Base-by-base conservation (phyloP, 2,797 vertebrate species). In the Lutjanus argentimaculatus region DNA sequence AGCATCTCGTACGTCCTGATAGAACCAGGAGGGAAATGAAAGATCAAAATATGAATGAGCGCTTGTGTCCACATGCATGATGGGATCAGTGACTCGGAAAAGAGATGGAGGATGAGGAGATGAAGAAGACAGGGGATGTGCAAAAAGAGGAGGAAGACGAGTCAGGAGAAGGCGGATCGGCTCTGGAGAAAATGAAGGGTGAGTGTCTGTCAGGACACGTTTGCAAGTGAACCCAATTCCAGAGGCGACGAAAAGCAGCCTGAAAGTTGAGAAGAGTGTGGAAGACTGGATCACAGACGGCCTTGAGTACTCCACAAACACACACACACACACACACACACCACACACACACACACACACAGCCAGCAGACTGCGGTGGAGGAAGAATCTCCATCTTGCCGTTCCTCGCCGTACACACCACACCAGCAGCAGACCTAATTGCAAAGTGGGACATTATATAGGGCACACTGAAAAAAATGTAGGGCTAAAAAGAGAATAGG, bases 381-480 rank as follows among this genome's bases (percentile, higher is more conserved):
- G 22, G 21, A 45, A 22, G 65, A 72, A 36, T 22, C 82, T 85
- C 75, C 79, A 22, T 53, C 67, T 45, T 45, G 62, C 76, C 14
- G 70, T 30, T 70, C 56, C 48, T 53, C 80, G 71, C 40, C 19
- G 3, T 52, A 45, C 80, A 65, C 82, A 67, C 46, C 82, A 63
- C 83, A 72, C 42, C 83, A 69, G 75, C 72, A 85, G 75, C 71
- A 89, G 91, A 91, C 93, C 91, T 90, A 57, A 86, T 91, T 93
- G 72, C 75, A 89, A 94, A 93, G 77, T 94, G 88, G 93, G 92
- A 88, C 93, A 94, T 84, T 89, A 93, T 87, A 64, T 94, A 91
- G 92, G 92, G 15, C 93, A 83, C 8, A 4, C 13, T 61, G 66
- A 58, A 83, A 90, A 91, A 88, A 52, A 13, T 22, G 82, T 19